Evolutionary conservation across 2,888 invertebrate species (phyloP), one percentile per base, ranked within the genome.

Genomic region (Deroplatys truncata): DNA sequence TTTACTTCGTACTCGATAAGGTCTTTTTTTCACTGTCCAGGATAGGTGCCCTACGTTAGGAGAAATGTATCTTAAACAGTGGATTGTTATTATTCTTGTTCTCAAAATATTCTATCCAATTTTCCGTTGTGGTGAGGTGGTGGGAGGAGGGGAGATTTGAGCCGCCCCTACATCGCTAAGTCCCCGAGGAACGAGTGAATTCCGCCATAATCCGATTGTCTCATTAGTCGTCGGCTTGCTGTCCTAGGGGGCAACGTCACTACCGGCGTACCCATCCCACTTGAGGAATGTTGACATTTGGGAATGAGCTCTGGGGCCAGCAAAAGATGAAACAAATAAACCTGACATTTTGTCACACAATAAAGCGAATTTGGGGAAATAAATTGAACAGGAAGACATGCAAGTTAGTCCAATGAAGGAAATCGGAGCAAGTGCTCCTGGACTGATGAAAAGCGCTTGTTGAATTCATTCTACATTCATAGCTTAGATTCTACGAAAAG

Each of bases 301-400:
- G 56, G 56, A 72, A 72, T 72, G 56, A 72, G 56, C 56, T 72
- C 20, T 20, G 56, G 56, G 56, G 56, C 20, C 56, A 20, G 56
- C 56, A 25, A 72, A 72, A 72, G 56, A 72, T 72, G 56, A 72
- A 72, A 72, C 56, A 72, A 82, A 87, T 49, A 88, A 90, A 88
- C 85, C 82, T 90, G 90, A 90, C 90, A 88, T 88, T 90, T 88
- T 90, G 90, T 90, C 90, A 90, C 90, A 84, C 90, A 88, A 88
- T 90, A 90, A 90, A 86, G 88, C 84, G 84, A 72, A 89, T 88
- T 87, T 86, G 49, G 87, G 43, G 89, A 89, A 72, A 89, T 89
- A 87, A 87, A 87, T 83, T 87, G 82, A 82, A 87, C 56, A 72
- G 56, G 56, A 72, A 72, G 56, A 72, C 56, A 72, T 72, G 56